phyloP scores from a whole-genome alignment of 2,113 vertebrate genomes.

The Mesitornis unicolor region DNA sequence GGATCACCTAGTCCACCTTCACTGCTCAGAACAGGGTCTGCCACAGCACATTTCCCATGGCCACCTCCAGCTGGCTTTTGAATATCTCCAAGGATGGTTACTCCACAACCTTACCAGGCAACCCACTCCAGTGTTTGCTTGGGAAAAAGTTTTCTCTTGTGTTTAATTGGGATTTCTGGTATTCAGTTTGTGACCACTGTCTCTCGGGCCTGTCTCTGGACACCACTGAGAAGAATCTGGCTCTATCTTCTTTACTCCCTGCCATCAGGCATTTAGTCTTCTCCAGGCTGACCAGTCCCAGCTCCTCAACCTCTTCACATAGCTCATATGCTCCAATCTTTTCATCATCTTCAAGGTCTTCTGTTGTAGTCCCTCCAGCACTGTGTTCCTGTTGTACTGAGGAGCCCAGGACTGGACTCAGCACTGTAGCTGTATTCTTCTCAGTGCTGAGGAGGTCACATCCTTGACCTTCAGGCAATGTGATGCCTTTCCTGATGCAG shows the following conservation, averaged over 20 bases:
- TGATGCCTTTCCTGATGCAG: background rate
- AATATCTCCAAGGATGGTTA: background rate
- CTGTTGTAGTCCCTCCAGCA: background rate
- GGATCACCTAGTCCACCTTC: background rate
- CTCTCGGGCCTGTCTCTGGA: background rate
- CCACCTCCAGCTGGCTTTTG: background rate
- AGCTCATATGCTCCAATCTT: background rate
- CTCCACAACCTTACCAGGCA: background rate
- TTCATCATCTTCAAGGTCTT: background rate
- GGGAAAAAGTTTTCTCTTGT: rapidly evolving
- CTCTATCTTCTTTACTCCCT: background rate
- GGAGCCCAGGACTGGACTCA: background rate
- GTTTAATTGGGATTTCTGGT: background rate
- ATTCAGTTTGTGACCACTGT: background rate
- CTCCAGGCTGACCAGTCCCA: background rate
- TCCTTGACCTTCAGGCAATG: background rate
- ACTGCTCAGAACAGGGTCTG: background rate
- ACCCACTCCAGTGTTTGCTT: rapidly evolving
- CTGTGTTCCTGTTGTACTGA: too few relatives aligned
- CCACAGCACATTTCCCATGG: background rate
- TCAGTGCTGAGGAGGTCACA: background rate
- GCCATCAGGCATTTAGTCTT: background rate
- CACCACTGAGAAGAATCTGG: background rate
- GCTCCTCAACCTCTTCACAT: background rate
- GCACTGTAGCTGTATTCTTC: background rate